Evolutionary conservation across 2,113 vertebrate species (phyloP).

Genomic region (Hippocampus mohnikei): DNA sequence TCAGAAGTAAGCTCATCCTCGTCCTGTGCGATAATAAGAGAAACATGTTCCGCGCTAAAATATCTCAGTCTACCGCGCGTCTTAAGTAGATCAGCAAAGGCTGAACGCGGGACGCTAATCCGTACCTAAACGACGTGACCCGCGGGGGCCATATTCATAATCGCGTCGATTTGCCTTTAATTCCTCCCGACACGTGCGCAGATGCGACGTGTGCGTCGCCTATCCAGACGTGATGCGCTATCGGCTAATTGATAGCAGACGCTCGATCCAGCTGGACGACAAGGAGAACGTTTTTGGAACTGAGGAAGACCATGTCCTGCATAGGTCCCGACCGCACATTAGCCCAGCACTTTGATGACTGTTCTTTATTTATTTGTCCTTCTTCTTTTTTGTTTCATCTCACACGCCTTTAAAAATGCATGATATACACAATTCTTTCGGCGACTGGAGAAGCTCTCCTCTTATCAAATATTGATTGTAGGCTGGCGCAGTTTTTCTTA

Average conservation of each 20-base stretch:
- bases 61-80: constrained; percentile 24
- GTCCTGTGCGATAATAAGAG: constrained; percentile 37
- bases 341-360: constrained; percentile 64
- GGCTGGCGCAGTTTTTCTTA: constrained; percentile 20
- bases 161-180: constrained; percentile 56
- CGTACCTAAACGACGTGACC: constrained; percentile 52
- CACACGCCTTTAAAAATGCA: constrained; percentile 56
- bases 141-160: constrained; percentile 50
- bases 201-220: constrained; percentile 2
- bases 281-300: constrained; percentile 56
- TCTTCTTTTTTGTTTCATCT: not conserved
- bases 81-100: constrained; percentile 52
- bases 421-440: constrained; percentile 44
- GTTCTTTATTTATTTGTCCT: constrained; percentile 8
- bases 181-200: constrained; percentile 37
- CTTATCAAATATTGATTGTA: constrained; percentile 66
- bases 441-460: constrained; percentile 37
- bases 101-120: constrained; percentile 51
- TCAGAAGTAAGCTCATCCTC: constrained; percentile 25
- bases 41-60: constrained; percentile 40
- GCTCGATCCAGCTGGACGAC: constrained; percentile 58
- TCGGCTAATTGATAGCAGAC: constrained; percentile 58
- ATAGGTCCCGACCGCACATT: constrained; percentile 49
- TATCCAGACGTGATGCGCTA: not conserved
- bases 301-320: constrained; percentile 31